Evolutionary conservation across 2,888 invertebrate species (phyloP).

Genomic region (Lasioglossum vierecki): DNA sequence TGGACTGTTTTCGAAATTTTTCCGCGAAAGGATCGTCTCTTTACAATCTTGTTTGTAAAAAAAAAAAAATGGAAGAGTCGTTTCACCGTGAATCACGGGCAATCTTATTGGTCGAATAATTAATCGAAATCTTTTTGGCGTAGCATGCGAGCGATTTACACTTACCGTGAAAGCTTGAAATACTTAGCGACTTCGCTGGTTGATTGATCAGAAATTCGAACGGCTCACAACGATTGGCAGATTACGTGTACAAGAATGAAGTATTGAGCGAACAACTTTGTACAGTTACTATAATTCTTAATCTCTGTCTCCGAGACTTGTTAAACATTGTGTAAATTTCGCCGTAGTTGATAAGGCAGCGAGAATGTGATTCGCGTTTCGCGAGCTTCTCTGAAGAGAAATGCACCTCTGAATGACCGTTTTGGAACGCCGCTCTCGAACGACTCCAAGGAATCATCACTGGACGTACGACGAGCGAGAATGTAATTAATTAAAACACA

Average conservation of each 20-base stretch:
- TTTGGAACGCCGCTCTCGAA: background rate
- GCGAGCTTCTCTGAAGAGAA: slow-evolving; percentile 40
- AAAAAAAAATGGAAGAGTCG: slow-evolving; percentile 23
- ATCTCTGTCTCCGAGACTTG: slow-evolving; percentile 72
- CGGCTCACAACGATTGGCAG: slow-evolving; percentile 40
- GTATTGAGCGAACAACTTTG: slow-evolving; percentile 60
- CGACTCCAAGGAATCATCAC: background rate
- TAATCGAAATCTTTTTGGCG: background rate
- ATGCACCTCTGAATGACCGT: slow-evolving; percentile 43
- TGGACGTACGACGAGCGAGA: background rate
- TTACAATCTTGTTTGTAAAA: slow-evolving; percentile 27
- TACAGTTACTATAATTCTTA: slow-evolving; percentile 71
- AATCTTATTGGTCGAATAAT: slow-evolving; percentile 21
- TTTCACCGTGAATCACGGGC: slow-evolving; percentile 11
- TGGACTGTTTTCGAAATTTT: slow-evolving; percentile 21
- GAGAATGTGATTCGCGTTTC: slow-evolving; percentile 48
- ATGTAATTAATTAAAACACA: slow-evolving; percentile 11
- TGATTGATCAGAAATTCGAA: slow-evolving; percentile 3
- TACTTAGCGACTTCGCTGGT: background rate
- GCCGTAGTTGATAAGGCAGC: slow-evolving; percentile 47
- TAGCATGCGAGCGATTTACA: background rate
- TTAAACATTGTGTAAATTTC: slow-evolving; percentile 69
- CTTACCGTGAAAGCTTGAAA: background rate
- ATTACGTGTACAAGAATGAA: slow-evolving; percentile 36
- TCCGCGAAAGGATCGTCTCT: slow-evolving; percentile 23